Percentiles rank a stretch among this genome's conserved stretches.
phyloP scores from a whole-genome alignment of 2,113 vertebrate species.

The Callithrix jacchus region DNA sequence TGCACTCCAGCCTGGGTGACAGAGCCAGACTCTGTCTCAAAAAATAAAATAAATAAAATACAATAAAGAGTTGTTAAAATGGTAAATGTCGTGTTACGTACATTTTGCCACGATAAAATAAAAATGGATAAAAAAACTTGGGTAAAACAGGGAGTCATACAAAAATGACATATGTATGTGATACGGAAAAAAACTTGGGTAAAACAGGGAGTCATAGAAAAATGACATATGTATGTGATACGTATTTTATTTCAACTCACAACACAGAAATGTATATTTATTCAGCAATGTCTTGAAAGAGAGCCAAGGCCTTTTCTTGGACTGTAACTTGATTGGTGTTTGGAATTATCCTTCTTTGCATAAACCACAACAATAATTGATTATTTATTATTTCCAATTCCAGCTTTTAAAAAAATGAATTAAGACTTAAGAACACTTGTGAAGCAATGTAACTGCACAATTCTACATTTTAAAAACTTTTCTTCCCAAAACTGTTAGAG shows the following conservation, averaged over 20 bases:
- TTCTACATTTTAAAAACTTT: background rate
- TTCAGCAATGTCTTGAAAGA: conserved; percentile 29
- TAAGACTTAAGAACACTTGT: background rate
- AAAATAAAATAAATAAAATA: too few relatives aligned
- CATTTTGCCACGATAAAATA: too few relatives aligned
- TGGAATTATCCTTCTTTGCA: conserved; percentile 32
- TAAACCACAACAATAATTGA: conserved; percentile 21
- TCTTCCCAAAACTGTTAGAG: background rate
- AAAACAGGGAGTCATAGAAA: background rate
- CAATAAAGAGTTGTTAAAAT: too few relatives aligned
- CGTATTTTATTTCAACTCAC: conserved; percentile 37
- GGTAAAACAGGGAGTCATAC: background rate
- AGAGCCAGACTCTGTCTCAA: too few relatives aligned
- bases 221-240: background rate
- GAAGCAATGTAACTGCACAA: background rate
- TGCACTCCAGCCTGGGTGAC: too few relatives aligned
- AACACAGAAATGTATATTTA: conserved; percentile 5
- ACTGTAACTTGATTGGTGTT: conserved; percentile 8
- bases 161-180: background rate
- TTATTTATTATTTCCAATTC: conserved; percentile 57
- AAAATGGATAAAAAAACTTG: background rate
- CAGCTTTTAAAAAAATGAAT: background rate
- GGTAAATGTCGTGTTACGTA: too few relatives aligned
- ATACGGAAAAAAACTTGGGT: background rate
- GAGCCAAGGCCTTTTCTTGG: conserved; percentile 13